phyloP scores from a whole-genome alignment of 2,888 invertebrate species.

The Syrista parreyssii region DNA sequence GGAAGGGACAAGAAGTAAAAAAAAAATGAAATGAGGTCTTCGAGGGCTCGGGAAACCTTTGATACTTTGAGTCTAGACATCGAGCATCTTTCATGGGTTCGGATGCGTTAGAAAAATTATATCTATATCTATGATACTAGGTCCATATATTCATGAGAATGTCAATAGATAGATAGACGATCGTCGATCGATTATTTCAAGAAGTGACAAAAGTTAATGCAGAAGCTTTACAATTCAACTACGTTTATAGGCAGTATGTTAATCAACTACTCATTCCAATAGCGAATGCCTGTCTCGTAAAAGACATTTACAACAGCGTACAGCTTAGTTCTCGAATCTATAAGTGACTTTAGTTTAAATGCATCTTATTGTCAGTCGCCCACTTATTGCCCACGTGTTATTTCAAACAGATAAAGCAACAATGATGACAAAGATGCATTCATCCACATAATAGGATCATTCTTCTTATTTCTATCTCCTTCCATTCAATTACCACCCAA shows the following conservation, averaged over 20 bases:
- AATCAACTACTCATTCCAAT: constrained; percentile 19
- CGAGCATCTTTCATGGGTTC: not conserved
- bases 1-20: not conserved
- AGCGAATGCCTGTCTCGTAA: constrained; percentile 16
- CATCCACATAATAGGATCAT: constrained; percentile 16
- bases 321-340: constrained; percentile 16
- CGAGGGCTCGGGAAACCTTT: not conserved
- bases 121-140: not conserved
- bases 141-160: not conserved
- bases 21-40: not conserved
- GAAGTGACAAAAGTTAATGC: constrained; percentile 12
- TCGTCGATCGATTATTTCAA: not conserved
- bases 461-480: constrained; percentile 19
- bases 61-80: not conserved
- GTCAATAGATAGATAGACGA: not conserved
- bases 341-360: constrained; percentile 21
- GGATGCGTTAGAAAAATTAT: not conserved
- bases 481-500: not conserved
- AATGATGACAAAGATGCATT: constrained; percentile 21
- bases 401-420: constrained; percentile 23
- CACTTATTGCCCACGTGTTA: constrained; percentile 14
- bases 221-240: constrained; percentile 19
- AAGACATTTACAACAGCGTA: constrained; percentile 10
- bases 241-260: constrained; percentile 17
- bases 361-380: constrained; percentile 20